These are phyloP conservation scores for Drosophila eugracilis DNA, from an alignment of 1,140 invertebrate species.

Conservation along the genomic window DNA sequence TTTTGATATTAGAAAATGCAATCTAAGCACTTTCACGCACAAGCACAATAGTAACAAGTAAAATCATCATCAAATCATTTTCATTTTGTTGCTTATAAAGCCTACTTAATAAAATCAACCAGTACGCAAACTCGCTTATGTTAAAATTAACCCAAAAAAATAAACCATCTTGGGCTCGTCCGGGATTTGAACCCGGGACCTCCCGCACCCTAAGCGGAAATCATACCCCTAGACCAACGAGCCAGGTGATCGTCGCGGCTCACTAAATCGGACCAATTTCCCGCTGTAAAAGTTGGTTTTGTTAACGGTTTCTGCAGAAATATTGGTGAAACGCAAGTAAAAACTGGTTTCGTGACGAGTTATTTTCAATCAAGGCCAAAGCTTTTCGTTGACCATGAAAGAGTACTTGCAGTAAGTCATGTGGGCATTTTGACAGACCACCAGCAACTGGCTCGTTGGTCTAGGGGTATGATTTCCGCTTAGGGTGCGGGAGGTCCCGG, in stretches of 20 bases:
- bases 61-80: too few species aligned
- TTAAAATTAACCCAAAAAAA: background rate
- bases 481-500: slow-evolving; percentile 88
- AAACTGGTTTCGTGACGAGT: slow-evolving; percentile 14
- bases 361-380: slow-evolving; percentile 8
- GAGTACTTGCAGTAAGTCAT: background rate
- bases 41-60: too few species aligned
- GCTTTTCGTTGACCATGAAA: background rate
- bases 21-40: too few species aligned
- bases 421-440: background rate
- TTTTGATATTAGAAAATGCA: background rate
- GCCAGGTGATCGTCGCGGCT: slow-evolving; percentile 57
- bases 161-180: slow-evolving; percentile 45
- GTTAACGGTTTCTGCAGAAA: background rate
- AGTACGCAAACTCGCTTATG: too few species aligned
- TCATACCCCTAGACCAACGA: slow-evolving; percentile 88
- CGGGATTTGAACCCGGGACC: slow-evolving; percentile 89
- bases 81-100: too few species aligned
- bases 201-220: slow-evolving; percentile 88
- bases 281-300: too few species aligned
- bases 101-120: too few species aligned
- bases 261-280: background rate
- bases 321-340: slow-evolving; percentile 1
- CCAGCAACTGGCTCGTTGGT: slow-evolving; percentile 86
- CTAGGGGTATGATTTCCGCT: slow-evolving; percentile 88